These are phyloP conservation scores for Drosophila mayaguana DNA, from an alignment of 2,888 invertebrate species.

Conservation along the genomic window DNA sequence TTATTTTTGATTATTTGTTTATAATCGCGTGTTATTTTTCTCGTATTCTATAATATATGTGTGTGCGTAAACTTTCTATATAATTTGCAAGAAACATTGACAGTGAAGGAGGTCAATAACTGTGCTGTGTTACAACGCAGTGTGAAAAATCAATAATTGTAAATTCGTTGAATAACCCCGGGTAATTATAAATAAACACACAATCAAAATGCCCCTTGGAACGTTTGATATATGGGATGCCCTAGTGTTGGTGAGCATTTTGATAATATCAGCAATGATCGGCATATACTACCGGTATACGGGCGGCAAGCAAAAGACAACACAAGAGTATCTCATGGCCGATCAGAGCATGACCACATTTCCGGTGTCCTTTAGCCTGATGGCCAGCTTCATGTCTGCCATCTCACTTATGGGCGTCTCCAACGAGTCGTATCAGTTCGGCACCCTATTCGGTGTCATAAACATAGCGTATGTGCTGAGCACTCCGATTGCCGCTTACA, in stretches of 20 bases:
- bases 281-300: conserved; percentile 94
- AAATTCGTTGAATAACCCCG: conserved; percentile 11
- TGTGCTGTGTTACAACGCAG: conserved; percentile 26
- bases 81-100: conserved; percentile 57
- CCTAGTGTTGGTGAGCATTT: conserved; percentile 89
- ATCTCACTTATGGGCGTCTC: conserved; percentile 95
- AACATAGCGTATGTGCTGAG: conserved; percentile 91
- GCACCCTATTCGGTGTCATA: conserved; percentile 91
- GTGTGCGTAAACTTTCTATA: conserved; percentile 37
- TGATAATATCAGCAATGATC: conserved; percentile 90
- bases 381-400: conserved; percentile 97
- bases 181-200: conserved; percentile 12
- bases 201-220: conserved; percentile 57
- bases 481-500: conserved; percentile 91
- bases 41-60: conserved; percentile 1
- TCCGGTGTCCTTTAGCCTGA: conserved; percentile 94
- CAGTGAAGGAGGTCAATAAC: conserved; percentile 62
- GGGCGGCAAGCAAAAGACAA: conserved; percentile 94
- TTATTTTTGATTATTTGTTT: conserved; percentile 29
- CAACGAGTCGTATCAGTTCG: conserved; percentile 93
- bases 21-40: conserved; percentile 47
- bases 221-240: conserved; percentile 90
- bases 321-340: conserved; percentile 94
- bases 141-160: conserved; percentile 65
- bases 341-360: conserved; percentile 92